These are phyloP conservation scores for Timandra comae DNA, from an alignment of 2,888 invertebrate species.

Conservation along the genomic window DNA sequence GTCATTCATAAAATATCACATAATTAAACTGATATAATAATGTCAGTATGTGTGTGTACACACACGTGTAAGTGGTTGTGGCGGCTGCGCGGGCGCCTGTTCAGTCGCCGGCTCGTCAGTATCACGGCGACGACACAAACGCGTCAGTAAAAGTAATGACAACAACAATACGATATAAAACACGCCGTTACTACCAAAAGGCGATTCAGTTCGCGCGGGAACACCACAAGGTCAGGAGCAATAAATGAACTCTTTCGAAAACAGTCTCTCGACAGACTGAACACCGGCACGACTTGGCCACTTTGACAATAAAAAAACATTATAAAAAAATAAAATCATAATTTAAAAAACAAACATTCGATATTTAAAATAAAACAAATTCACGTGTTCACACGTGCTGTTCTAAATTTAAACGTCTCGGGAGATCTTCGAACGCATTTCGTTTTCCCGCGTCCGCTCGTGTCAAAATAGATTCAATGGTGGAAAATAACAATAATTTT, in stretches of 20 bases:
- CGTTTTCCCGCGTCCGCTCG: slow-evolving; percentile 33
- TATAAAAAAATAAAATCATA: slow-evolving; percentile 15
- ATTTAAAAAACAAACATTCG: slow-evolving; percentile 11
- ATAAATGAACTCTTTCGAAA: slow-evolving; percentile 51
- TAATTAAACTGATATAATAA: too few relatives aligned
- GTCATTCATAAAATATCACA: too few relatives aligned
- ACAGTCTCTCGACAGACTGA: slow-evolving; percentile 51
- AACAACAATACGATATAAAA: slow-evolving; percentile 72
- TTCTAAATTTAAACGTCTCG: slow-evolving; percentile 49
- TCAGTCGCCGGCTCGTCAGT: slow-evolving; percentile 9
- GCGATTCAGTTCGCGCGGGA: slow-evolving; percentile 61
- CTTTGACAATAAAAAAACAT: slow-evolving; percentile 27
- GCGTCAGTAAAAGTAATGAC: slow-evolving; percentile 62
- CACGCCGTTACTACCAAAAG: slow-evolving; percentile 55
- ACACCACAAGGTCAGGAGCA: slow-evolving; percentile 69
- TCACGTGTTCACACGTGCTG: slow-evolving; percentile 31
- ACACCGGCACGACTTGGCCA: slow-evolving; percentile 50
- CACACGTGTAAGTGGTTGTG: too few relatives aligned
- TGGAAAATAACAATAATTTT: slow-evolving; percentile 15
- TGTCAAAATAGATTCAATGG: slow-evolving; percentile 24
- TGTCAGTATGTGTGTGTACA: too few relatives aligned
- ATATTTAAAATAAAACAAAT: slow-evolving; percentile 24
- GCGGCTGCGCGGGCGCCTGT: too few relatives aligned
- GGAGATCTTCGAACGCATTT: slow-evolving; percentile 20
- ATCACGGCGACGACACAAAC: slow-evolving; percentile 5